Percentiles rank a stretch among this genome's conserved stretches.
phyloP scores from a whole-genome alignment of 2,888 invertebrate genomes.

The Epinotia nisella region DNA sequence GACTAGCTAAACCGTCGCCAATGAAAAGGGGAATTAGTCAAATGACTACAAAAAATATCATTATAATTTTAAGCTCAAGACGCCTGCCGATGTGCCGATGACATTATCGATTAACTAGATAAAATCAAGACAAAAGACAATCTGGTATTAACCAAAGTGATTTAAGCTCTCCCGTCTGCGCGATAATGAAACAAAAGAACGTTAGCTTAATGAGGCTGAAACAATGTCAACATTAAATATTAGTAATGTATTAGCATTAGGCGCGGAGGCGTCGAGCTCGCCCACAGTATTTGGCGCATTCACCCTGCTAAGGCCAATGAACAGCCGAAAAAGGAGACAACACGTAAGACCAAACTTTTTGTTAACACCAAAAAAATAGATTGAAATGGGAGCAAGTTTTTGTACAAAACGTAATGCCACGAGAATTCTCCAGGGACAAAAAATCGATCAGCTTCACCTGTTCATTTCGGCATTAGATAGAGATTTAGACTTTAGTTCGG shows the following conservation, averaged over 20 bases:
- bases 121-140: constrained; percentile 18
- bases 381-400: constrained; percentile 54
- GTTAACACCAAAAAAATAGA: constrained; percentile 50
- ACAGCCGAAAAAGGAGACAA: constrained; percentile 56
- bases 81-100: not conserved
- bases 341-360: constrained; percentile 41
- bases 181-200: constrained; percentile 22
- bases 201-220: constrained; percentile 44
- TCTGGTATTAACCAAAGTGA: constrained; percentile 4
- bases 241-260: constrained; percentile 44
- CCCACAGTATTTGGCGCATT: constrained; percentile 63
- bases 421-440: constrained; percentile 43
- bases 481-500: constrained; percentile 15
- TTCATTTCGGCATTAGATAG: constrained; percentile 27
- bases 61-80: not conserved
- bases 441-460: constrained; percentile 33
- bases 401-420: constrained; percentile 50
- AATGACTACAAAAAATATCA: not conserved
- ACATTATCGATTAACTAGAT: not conserved
- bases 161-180: constrained; percentile 4
- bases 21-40: not conserved
- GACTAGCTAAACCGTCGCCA: not conserved
- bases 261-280: constrained; percentile 56
- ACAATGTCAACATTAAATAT: constrained; percentile 54
- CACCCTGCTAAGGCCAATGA: constrained; percentile 64